Percentiles rank a stretch among this genome's conserved stretches.
These are phyloP conservation scores for Popillia japonica DNA, from an alignment of 1,140 invertebrate genomes.

Conservation along the genomic window DNA sequence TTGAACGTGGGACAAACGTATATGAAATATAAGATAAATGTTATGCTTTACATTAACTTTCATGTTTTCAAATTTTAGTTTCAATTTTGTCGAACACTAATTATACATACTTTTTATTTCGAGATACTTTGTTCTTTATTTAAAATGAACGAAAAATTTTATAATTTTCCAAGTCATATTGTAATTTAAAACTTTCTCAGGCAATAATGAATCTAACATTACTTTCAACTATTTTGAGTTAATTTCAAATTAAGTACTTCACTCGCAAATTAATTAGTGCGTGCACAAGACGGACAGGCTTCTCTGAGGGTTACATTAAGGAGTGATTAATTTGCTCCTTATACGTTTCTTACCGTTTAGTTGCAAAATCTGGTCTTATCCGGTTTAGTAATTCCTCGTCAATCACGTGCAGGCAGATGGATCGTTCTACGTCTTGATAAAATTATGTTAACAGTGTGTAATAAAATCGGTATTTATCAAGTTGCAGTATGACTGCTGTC, in stretches of 20 bases:
- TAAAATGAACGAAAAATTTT: no score
- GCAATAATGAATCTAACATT: neutral
- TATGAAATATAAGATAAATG: no score
- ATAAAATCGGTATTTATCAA: constrained; percentile 12
- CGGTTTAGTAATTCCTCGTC: neutral
- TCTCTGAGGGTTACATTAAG: no score
- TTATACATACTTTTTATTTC: no score
- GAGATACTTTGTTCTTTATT: no score
- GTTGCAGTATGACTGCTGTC: neutral
- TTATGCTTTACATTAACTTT: no score
- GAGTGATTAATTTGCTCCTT: neutral
- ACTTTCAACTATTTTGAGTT: neutral
- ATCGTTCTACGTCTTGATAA: neutral
- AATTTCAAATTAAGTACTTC: neutral
- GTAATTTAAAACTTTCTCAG: no score
- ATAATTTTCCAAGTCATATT: no score
- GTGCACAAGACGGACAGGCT: neutral
- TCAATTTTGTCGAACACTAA: no score
- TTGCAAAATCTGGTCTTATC: neutral
- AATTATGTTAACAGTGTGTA: neutral
- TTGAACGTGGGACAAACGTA: no score
- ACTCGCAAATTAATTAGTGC: neutral
- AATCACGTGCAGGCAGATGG: neutral
- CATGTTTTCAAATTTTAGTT: no score
- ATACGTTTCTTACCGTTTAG: neutral